A percentile compares a stretch with the other conserved stretches of the same genome.
Conservation (phyloP, 2,888 invertebrate genomes). For the Argyresthia goedartella region DNA sequence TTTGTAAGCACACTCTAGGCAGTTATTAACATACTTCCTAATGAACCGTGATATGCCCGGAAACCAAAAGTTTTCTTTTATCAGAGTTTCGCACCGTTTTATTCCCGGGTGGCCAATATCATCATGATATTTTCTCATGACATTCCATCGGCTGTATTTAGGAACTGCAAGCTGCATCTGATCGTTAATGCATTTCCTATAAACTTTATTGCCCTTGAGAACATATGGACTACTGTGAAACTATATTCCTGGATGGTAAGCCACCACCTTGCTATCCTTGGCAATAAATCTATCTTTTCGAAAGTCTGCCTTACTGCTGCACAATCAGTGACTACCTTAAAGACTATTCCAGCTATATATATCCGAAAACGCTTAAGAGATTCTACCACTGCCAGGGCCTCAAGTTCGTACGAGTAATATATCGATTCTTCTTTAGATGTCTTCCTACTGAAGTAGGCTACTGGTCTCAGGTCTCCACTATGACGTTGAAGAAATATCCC, state of each 20-base stretch:
- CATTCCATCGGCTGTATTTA: background rate
- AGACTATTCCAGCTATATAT: constrained; percentile 18
- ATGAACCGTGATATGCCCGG: background rate
- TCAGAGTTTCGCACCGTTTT: background rate
- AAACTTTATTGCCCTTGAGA: background rate
- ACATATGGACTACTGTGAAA: background rate
- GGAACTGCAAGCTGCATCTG: background rate
- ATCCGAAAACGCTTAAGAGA: constrained; percentile 21
- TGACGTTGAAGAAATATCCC: constrained; percentile 19
- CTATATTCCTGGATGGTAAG: background rate
- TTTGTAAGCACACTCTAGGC: background rate
- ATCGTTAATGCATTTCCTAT: background rate
- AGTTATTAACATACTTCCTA: background rate
- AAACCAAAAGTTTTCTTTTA: background rate
- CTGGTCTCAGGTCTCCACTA: constrained; percentile 8
- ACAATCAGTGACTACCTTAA: constrained; percentile 2
- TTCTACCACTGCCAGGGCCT: constrained; percentile 26
- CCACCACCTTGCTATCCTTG: constrained; percentile 3
- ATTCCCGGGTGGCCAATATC: background rate
- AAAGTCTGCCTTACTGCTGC: background rate
- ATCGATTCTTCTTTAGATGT: constrained; percentile 14
- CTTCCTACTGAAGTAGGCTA: constrained; percentile 20
- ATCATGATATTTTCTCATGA: background rate
- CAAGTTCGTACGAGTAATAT: constrained; percentile 19
- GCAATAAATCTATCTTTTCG: background rate